These are phyloP conservation scores for Engystomops pustulosus DNA, from an alignment of 2,113 vertebrate species.

Conservation along the genomic window DNA sequence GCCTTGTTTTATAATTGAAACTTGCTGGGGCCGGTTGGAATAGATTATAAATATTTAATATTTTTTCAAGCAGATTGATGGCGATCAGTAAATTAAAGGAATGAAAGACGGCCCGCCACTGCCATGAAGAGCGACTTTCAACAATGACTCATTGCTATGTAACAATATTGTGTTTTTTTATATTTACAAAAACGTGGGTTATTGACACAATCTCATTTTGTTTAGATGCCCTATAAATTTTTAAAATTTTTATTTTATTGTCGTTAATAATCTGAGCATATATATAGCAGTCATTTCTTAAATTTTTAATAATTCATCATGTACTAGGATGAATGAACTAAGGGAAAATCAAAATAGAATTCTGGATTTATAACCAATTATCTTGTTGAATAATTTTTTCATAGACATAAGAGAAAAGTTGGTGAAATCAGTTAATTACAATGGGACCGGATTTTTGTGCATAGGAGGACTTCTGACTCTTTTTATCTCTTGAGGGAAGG, in stretches of 20 bases:
- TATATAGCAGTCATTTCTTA: background rate
- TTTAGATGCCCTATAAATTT: background rate
- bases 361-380: no score
- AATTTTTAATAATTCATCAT: background rate
- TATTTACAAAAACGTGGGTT: background rate
- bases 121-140: background rate
- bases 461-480: no score
- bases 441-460: no score
- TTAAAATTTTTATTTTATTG: background rate
- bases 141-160: background rate
- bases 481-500: no score
- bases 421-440: no score
- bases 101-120: background rate
- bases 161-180: background rate
- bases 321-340: background rate
- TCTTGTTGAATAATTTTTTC: no score
- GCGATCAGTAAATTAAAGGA: conserved; percentile 30
- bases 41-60: conserved; percentile 43
- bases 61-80: conserved; percentile 34
- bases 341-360: background rate
- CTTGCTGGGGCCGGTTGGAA: background rate
- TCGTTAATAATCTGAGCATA: background rate
- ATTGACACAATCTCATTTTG: background rate
- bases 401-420: no score
- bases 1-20: conserved; percentile 37